Conservation (phyloP, 2,797 vertebrate species). For the Mormyrops attenuatus region DNA sequence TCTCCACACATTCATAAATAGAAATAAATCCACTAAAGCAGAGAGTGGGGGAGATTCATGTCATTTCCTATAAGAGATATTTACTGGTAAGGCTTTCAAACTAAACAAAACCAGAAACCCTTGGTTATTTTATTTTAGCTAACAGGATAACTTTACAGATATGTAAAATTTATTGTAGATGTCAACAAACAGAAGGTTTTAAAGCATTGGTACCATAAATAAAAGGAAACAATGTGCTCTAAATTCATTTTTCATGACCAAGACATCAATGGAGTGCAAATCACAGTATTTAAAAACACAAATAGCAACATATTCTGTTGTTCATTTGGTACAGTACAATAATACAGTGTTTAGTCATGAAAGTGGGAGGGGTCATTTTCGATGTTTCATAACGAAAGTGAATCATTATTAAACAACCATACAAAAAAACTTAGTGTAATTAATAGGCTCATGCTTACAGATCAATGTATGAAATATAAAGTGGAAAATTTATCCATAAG, state of each 20-base stretch:
- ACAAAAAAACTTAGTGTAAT: neutral
- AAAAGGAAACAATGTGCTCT: neutral
- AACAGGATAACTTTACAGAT: constrained; percentile 13
- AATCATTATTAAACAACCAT: neutral
- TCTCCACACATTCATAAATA: constrained; percentile 48
- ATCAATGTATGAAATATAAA: constrained; percentile 1
- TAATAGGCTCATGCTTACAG: constrained; percentile 8
- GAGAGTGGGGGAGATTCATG: constrained; percentile 29
- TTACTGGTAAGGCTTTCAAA: constrained; percentile 50
- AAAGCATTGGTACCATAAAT: neutral
- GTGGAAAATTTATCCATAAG: neutral
- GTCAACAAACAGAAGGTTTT: constrained; percentile 7
- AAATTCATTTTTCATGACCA: neutral
- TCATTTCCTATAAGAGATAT: constrained; percentile 40
- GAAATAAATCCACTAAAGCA: constrained; percentile 45
- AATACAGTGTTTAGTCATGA: neutral
- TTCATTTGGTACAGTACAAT: constrained; percentile 15
- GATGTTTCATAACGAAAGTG: neutral
- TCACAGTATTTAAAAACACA: constrained; percentile 16
- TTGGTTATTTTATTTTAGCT: neutral
- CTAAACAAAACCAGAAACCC: constrained; percentile 36
- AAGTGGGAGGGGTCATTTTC: neutral
- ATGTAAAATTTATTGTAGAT: constrained; percentile 11
- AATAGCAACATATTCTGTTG: neutral
- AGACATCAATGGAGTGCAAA: constrained; percentile 6